Evolutionary conservation across 2,797 vertebrate genomes (phyloP).

Genomic region (Pogonophryne albipinna): DNA sequence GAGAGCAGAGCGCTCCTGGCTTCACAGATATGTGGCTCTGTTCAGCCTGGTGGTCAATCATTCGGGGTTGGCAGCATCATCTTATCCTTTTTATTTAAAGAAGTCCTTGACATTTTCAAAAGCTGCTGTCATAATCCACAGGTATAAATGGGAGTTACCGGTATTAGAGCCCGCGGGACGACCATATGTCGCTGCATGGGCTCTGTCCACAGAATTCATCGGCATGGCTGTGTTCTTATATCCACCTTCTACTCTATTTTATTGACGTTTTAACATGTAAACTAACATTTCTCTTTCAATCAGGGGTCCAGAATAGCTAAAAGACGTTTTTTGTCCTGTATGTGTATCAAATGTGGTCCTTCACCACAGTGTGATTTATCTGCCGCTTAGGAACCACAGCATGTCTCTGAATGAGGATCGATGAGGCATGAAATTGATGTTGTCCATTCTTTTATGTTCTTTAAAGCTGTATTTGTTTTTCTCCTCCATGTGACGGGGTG

Average conservation of each 20-base stretch:
- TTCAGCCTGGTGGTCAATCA: not conserved
- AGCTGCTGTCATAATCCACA: conserved; percentile 69
- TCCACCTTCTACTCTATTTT: not conserved
- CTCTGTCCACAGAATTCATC: conserved; percentile 22
- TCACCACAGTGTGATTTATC: conserved; percentile 37
- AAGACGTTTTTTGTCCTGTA: not conserved
- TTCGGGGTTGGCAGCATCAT: conserved; percentile 12
- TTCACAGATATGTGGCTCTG: not conserved
- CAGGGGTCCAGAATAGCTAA: not conserved
- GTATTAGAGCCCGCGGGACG: conserved; percentile 52
- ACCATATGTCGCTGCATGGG: conserved; percentile 58
- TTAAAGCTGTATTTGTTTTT: conserved; percentile 32
- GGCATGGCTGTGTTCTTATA: not conserved
- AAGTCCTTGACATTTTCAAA: conserved; percentile 69
- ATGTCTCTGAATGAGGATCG: conserved; percentile 40
- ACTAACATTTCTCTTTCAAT: not conserved
- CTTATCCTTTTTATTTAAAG: conserved; percentile 35
- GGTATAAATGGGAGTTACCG: conserved; percentile 44
- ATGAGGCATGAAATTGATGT: conserved; percentile 49
- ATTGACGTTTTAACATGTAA: not conserved
- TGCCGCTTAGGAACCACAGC: conserved; percentile 40
- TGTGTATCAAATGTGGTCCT: conserved; percentile 3
- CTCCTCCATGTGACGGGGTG: not conserved
- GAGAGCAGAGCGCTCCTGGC: not conserved
- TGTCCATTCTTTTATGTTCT: conserved; percentile 26